Base-by-base conservation (phyloP, 2,888 invertebrate genomes). In the Mesoligia furuncula region DNA sequence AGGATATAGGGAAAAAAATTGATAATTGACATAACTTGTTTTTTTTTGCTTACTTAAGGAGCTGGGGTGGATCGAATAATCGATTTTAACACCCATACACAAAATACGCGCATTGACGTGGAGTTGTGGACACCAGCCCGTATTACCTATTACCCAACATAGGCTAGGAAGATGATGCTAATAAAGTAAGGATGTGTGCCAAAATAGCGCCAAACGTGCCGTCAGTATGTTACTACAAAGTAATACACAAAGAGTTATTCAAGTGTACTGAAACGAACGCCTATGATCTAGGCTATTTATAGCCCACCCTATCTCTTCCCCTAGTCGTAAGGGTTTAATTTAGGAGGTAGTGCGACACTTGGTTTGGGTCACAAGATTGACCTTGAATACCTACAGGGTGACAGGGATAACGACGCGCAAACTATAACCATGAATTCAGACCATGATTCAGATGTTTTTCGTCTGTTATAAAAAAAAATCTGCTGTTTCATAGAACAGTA, bases 201-300 rank as follows among this genome's bases (percentile, higher is more conserved):
- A 62, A 73, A 78, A 64, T 42, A 5, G 31, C 24, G 39, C 68
- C 36, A 59, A 66, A 61, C 36, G 2, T 24, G 24, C 48, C 79
- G 36, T n/a, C 31, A 64, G 42, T 62, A 61, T 72, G 24, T 36
- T 68, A 65, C 67, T 73, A 81, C 81, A 78, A 79, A 65, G 57
- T 81, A 72, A 42, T 80, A 80, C 73, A 81, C 74, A 20, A 36
- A 83, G 68, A 62, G 42, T 72, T 83, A 83, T 62, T 69, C 72
- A 64, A 83, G 86, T 83, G 83, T 67, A 85, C 83, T 73, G 83
- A 86, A 72, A 69, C 86, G 83, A 69, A 65, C 66, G 42, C 86
- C 78, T 83, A 86, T 86, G 84, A 86, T 86, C 83, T 83, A 73
- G 54, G 15, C 65, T 86, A 86, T 86, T 36, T 31, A 83, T 86